Evolutionary conservation across 1,140 invertebrate genomes (phyloP).

Genomic region (Sinella curviseta): DNA sequence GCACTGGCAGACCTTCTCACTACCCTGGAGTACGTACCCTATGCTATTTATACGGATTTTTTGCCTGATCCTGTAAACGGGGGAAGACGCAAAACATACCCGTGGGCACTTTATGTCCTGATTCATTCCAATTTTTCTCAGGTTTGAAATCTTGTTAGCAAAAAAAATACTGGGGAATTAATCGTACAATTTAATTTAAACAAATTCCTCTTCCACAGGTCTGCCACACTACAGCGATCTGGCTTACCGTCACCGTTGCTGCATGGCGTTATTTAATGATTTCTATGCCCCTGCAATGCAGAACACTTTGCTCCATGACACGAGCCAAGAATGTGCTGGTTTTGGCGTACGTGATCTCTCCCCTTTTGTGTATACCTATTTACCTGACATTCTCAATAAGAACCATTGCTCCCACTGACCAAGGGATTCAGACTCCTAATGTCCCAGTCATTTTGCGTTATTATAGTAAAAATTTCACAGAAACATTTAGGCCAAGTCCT

Average conservation of each 20-base stretch:
- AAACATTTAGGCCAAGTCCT: too few relatives aligned
- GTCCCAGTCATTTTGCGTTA: too few relatives aligned
- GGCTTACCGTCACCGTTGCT: constrained; percentile 84
- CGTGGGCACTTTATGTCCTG: constrained; percentile 77
- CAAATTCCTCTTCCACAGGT: constrained; percentile 61
- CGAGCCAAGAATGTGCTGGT: constrained; percentile 72
- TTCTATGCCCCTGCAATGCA: constrained; percentile 68
- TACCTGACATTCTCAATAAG: constrained; percentile 70
- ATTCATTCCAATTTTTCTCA: constrained; percentile 77
- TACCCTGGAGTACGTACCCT: constrained; percentile 54
- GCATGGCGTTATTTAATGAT: constrained; percentile 92
- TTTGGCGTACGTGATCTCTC: constrained; percentile 76
- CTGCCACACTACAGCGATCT: constrained; percentile 88
- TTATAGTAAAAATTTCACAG: too few relatives aligned
- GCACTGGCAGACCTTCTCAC: constrained; percentile 61
- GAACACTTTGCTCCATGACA: constrained; percentile 75
- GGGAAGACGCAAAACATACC: constrained; percentile 70
- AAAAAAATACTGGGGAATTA: too few relatives aligned
- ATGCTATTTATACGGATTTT: constrained; percentile 63
- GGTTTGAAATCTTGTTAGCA: constrained; percentile 27
- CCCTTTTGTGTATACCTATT: constrained; percentile 80
- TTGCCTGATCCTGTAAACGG: too few relatives aligned
- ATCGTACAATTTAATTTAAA: too few relatives aligned
- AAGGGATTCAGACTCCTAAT: constrained; percentile 45
- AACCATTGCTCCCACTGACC: constrained; percentile 52